These are phyloP conservation scores for Nanorana parkeri DNA, from an alignment of 2,113 vertebrate species.

Conservation along the genomic window DNA sequence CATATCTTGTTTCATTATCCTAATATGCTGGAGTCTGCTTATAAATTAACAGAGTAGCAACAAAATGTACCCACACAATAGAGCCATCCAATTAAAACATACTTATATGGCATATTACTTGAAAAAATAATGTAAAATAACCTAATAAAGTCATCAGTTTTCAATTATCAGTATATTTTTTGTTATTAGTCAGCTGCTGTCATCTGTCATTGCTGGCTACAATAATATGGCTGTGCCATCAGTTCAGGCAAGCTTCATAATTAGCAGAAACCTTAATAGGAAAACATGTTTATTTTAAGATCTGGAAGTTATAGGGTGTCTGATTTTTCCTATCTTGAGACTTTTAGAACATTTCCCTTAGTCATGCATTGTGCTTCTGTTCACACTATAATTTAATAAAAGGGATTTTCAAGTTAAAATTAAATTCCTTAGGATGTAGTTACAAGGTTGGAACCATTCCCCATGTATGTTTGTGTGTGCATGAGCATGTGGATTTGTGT, in stretches of 20 bases:
- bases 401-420: too few relatives aligned
- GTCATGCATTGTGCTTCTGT: background rate
- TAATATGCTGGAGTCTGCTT: constrained; percentile 16
- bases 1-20: constrained; percentile 14
- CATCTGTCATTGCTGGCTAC: constrained; percentile 47
- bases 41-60: constrained; percentile 21
- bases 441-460: too few relatives aligned
- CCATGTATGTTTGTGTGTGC: too few relatives aligned
- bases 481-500: too few relatives aligned
- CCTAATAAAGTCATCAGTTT: constrained; percentile 42
- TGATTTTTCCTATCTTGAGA: constrained; percentile 9
- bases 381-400: too few relatives aligned
- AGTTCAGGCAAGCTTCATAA: constrained; percentile 30
- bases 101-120: constrained; percentile 28
- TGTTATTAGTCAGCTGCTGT: constrained; percentile 45
- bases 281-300: constrained; percentile 49
- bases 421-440: too few relatives aligned
- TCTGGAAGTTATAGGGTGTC: constrained; percentile 4
- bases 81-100: constrained; percentile 36
- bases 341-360: constrained; percentile 8
- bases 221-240: constrained; percentile 10
- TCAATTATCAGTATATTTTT: constrained; percentile 43
- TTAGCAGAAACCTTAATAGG: constrained; percentile 30
- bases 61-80: constrained; percentile 29
- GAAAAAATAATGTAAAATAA: constrained; percentile 35